Base-by-base conservation (phyloP, 2,113 vertebrate genomes). In the Malaclemys terrapin region DNA sequence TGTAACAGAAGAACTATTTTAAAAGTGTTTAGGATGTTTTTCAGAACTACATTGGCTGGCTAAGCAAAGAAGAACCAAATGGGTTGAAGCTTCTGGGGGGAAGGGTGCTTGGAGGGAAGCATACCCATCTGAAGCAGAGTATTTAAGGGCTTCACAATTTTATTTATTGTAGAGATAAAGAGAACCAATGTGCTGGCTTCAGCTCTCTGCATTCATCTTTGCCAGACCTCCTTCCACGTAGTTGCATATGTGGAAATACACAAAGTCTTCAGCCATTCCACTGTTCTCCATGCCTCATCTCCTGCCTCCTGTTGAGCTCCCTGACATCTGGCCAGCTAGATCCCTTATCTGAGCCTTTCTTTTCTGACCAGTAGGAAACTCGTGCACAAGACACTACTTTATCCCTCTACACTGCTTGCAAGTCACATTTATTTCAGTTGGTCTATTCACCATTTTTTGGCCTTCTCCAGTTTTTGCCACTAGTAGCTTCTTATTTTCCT, bases 401-500 rank as follows among this genome's bases (percentile, higher is more conserved):
- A 8, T 62, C 3, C 17, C 47, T 7, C 17, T 50, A 89, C 5
- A 38, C 50, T 82, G 65, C 49, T 38, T 72, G 17, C 31, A 65
- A 85, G 42, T 5, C 2, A 1, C 75, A 11, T 2, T 4, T n/a
- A 7, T 13, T 29, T n/a, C 57, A 20, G 5, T 4, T 0, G 5
- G 57, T n/a, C 42, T 31, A 1, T 3, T 65, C 49, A 1, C 1
- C 19, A 22, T 38, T 81, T 92, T 52, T 25, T 9, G 1, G 59
- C 19, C 10, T 3, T 0, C 10, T 38, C 82, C 1, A 1, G 85
- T 93, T 16, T 52, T 80, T 94, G 14, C 22, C 47, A 42, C 19
- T 19, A 72, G 72, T 7, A 27, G 1, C 5, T 0, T 80, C 2
- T 8, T 11, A 6, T 45, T 65, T 5, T 1, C 2, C 1, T 16